phyloP scores from a whole-genome alignment of 2,888 invertebrate species.

The Tetrapedia diversipes region DNA sequence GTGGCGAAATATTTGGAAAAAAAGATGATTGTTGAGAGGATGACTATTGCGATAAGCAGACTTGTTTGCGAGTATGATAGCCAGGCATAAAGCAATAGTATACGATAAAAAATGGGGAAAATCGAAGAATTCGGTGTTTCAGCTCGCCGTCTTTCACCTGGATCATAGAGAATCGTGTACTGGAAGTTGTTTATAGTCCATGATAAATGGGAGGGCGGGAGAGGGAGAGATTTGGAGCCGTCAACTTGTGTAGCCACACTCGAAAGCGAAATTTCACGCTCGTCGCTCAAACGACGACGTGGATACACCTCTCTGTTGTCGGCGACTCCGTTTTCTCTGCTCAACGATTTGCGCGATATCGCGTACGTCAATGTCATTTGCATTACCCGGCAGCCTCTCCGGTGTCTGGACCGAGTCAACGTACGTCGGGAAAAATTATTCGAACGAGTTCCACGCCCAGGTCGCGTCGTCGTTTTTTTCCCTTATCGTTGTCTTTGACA shows the following conservation, averaged over 20 bases:
- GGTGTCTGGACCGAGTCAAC: background rate
- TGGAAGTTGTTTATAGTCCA: constrained; percentile 19
- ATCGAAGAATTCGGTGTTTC: too few relatives aligned
- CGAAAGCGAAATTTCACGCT: constrained; percentile 52
- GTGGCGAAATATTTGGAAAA: too few relatives aligned
- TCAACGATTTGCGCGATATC: constrained; percentile 38
- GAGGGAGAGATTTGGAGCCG: background rate
- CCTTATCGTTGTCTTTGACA: background rate
- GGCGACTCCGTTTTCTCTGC: constrained; percentile 30
- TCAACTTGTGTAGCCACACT: constrained; percentile 29
- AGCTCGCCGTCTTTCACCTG: background rate
- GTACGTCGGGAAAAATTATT: constrained; percentile 4
- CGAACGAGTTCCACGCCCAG: background rate
- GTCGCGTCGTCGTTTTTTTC: background rate
- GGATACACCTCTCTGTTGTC: background rate
- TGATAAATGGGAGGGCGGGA: background rate
- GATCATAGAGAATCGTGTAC: background rate
- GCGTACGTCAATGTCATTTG: constrained; percentile 38
- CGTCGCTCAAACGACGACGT: constrained; percentile 33
- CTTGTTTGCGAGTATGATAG: too few relatives aligned
- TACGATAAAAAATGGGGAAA: too few relatives aligned
- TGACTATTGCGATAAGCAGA: too few relatives aligned
- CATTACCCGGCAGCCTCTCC: constrained; percentile 16
- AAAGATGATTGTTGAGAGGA: too few relatives aligned
- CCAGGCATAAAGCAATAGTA: too few relatives aligned